Evolutionary conservation across 64 coral and sea anemone species (phyloP), one percentile per base, ranked within the genome.

Genomic region (Porites australiensis): DNA sequence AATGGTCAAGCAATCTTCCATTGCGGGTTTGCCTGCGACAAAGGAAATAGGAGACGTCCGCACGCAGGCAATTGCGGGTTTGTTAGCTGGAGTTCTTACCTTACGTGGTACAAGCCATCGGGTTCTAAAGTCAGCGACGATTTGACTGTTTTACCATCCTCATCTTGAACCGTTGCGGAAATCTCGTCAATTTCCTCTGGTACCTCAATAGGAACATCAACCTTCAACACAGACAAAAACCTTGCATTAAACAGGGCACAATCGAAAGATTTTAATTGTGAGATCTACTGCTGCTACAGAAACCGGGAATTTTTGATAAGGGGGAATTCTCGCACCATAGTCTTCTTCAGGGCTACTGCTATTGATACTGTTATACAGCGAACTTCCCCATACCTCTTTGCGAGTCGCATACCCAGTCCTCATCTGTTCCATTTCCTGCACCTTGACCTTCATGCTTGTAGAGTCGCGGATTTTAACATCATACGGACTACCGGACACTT

Each of bases 201-300:
- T 10, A 88, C 92, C 70, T 97, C 95, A 61, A 97, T 88, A 48
- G 95, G 95, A 48, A 97, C 90, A 70, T 94, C 83, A 60, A 97
- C 48, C 95, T 97, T 75, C 81, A 47, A 61, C 44, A 83, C 27
- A 75, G 16, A 37, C 12, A 2, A 12, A 69, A 53, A 37, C 0
- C 27, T 37, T 37, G 27, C 27, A 37, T 37, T 37, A 37, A 37
- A 37, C 27, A 37, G 27, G 27, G 27, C 27, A 37, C 27, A 37
- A 37, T 37, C 27, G 27, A 37, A 37, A 37, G 27, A 37, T 37
- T 37, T 37, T 37, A 37, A 37, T 37, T 37, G 27, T 37, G 1
- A 37, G 1, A 37, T 37, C 27, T 37, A 37, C 27, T 37, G 27
- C 27, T 37, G 27, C 27, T 37, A 37, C 27, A 37, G 27, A 37